Conservation (phyloP, 2,888 invertebrate genomes). For the Nebria salina region DNA sequence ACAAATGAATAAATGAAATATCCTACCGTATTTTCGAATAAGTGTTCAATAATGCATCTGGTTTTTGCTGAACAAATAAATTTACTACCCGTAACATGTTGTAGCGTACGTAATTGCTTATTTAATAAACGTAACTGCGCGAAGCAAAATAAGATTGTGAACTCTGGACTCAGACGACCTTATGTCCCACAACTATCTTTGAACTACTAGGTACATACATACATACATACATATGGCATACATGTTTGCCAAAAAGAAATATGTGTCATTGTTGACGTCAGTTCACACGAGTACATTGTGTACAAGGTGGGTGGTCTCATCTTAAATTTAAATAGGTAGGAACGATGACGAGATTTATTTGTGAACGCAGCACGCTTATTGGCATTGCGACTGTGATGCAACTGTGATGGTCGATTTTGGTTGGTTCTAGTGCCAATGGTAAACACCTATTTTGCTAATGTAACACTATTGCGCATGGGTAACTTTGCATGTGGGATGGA, state of each 20-base stretch:
- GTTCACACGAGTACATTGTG: conserved; percentile 10
- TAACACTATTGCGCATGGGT: not conserved
- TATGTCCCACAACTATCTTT: not conserved
- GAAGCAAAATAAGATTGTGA: conserved; percentile 16
- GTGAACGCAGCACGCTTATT: too few relatives aligned
- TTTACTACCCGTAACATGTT: conserved; percentile 39
- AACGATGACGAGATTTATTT: not conserved
- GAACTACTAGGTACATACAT: not conserved
- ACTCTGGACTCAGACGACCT: conserved; percentile 31
- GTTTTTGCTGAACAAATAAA: conserved; percentile 30
- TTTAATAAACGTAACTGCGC: conserved; percentile 31
- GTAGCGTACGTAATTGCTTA: conserved; percentile 26
- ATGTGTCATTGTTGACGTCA: conserved; percentile 36
- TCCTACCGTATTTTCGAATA: conserved; percentile 42
- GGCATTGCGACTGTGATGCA: too few relatives aligned
- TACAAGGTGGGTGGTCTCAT: too few relatives aligned
- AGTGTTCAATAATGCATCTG: conserved; percentile 32
- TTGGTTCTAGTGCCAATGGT: too few relatives aligned
- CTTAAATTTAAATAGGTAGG: not conserved
- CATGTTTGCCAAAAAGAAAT: not conserved
- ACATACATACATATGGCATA: too few relatives aligned
- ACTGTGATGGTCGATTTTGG: too few relatives aligned
- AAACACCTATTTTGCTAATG: not conserved
- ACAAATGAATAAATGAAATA: not conserved
- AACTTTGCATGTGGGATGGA: too few relatives aligned